Evolutionary conservation across 2,888 invertebrate species (phyloP), one percentile per base, ranked within the genome.

Genomic region (Clepsis dumicolana): DNA sequence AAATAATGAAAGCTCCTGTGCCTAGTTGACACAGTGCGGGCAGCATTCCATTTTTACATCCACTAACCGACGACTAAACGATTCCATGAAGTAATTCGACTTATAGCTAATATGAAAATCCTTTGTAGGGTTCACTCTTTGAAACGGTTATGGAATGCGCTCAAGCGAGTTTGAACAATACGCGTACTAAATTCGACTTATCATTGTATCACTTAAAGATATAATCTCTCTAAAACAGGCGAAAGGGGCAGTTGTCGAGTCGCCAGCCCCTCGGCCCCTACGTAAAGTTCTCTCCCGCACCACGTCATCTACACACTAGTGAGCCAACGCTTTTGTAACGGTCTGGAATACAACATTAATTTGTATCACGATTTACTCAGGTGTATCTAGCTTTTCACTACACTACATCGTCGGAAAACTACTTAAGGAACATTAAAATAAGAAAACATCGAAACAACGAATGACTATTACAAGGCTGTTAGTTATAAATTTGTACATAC

Each of bases 311-410:
- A 18, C 16, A 4, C n/a, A 1, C 16, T 25, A 7, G 16, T 27
- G 44, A 24, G 27, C 4, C 12, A 14, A 25, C 32, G 32, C 24
- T 18, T 4, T 12, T 14, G 21, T 25, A 62, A 10, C 14, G 21
- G 4, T 48, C 32, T 21, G 61, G 27, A 48, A 44, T 21, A 44
- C 66, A 32, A 2, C 8, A 35, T 53, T 41, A 18, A 25, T 50
- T 18, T 25, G 48, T 50, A 67, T 67, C 62, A 38, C 56, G 54
- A 44, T 41, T 10, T 18, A 52, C 50, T 56, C 38, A 50, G 35
- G 38, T 48, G 44, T 35, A 25, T 32, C 61, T 54, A 66, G 65
- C 53, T 24, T 35, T 35, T 24, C 29, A 32, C 60, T 48, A 66
- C 48, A 16, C 10, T n/a, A 48, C 25, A 44, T n/a, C 29, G 53